A percentile compares a stretch with the other conserved stretches of the same genome.
Evolutionary conservation across 2,113 vertebrate genomes (phyloP).

Genomic region (Carassius auratus): DNA sequence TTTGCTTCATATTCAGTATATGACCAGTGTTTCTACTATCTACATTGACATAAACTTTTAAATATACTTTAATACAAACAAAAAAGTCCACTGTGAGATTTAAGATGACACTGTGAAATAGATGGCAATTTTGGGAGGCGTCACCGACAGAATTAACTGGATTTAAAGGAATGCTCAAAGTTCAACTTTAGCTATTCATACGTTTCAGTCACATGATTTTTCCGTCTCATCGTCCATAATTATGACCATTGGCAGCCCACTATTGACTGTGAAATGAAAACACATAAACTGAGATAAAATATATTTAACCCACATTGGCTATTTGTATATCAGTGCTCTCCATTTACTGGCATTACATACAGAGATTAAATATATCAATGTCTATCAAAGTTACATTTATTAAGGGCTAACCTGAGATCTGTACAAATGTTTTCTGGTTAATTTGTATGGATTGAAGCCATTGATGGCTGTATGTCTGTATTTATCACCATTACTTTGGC

Average conservation of each 20-base stretch:
- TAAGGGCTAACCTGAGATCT: background rate
- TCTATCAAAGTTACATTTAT: background rate
- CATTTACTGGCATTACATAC: background rate
- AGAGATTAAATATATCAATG: background rate
- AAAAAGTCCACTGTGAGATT: background rate
- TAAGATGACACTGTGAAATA: background rate
- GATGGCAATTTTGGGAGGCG: background rate
- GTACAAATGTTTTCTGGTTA: background rate
- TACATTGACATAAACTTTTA: conserved; percentile 18
- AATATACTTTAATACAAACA: conserved; percentile 22
- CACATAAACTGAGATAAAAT: no score
- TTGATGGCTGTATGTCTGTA: background rate
- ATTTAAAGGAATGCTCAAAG: background rate
- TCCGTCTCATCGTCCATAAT: background rate
- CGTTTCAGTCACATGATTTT: background rate
- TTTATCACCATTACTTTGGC: background rate
- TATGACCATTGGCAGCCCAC: background rate
- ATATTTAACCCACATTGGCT: no score
- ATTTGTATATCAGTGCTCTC: background rate
- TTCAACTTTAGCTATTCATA: background rate
- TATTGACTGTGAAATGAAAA: background rate
- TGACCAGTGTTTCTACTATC: background rate
- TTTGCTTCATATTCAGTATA: background rate
- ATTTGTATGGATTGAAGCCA: background rate
- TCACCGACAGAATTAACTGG: background rate